A percentile compares a stretch with the other conserved stretches of the same genome.
phyloP scores from a whole-genome alignment of 2,797 vertebrate species.

The Fistularia tabacaria region DNA sequence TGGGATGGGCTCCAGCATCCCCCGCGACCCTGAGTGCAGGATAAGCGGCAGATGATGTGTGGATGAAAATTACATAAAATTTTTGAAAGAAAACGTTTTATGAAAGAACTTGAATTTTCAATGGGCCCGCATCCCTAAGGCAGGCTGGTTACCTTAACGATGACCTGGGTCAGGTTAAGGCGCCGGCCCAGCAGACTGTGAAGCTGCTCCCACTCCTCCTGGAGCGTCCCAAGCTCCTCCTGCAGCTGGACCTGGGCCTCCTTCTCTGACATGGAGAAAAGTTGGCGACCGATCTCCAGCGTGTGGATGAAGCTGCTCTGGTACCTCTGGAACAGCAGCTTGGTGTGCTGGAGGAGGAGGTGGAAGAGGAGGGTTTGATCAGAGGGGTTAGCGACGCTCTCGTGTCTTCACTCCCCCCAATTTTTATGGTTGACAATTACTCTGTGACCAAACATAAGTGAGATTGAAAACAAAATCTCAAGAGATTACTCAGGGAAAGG shows the following conservation, averaged over 20 bases:
- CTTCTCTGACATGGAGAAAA: conserved; percentile 68
- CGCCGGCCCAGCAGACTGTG: conserved; percentile 70
- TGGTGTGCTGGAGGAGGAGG: conserved; percentile 71
- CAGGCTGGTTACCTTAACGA: conserved; percentile 73
- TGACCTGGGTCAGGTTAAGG: conserved; percentile 59
- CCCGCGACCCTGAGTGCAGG: too few species aligned
- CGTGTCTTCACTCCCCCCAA: too few species aligned
- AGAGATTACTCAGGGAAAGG: too few species aligned
- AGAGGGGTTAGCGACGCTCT: not conserved
- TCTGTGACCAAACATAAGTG: too few species aligned
- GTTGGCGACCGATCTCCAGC: conserved; percentile 77
- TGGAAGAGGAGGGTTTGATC: not conserved
- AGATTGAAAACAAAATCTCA: too few species aligned
- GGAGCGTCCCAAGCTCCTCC: conserved; percentile 74
- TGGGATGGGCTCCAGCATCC: too few species aligned
- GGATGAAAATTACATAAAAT: too few species aligned
- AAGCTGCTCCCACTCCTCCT: conserved; percentile 78
- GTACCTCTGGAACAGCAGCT: conserved; percentile 79
- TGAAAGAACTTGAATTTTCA: not conserved
- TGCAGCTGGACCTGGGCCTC: conserved; percentile 71
- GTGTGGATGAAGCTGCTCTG: conserved; percentile 75
- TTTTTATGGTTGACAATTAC: too few species aligned
- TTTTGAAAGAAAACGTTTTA: too few species aligned
- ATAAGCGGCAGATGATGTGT: too few species aligned
- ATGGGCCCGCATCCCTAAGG: not conserved